phyloP scores from a whole-genome alignment of 2,888 invertebrate species.

The Fragum whitleyi region DNA sequence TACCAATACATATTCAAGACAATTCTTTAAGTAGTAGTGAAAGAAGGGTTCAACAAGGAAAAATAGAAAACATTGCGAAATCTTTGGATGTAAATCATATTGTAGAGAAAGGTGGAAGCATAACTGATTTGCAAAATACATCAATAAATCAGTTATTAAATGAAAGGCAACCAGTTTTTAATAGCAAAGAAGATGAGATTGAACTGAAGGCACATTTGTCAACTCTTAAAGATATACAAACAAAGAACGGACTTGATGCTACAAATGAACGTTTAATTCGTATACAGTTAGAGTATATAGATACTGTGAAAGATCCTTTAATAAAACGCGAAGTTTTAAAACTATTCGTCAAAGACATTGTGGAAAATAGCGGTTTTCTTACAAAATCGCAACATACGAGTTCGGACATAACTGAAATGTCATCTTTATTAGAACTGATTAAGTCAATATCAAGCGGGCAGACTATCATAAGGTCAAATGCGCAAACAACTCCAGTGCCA shows the following conservation, averaged over 20 bases:
- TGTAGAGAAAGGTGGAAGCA: neutral
- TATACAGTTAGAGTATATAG: slow-evolving; percentile 41
- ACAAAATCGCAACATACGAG: neutral
- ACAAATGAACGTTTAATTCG: slow-evolving; percentile 23
- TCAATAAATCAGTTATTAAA: slow-evolving; percentile 25
- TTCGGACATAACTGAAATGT: slow-evolving; percentile 32
- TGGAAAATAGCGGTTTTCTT: slow-evolving; percentile 53
- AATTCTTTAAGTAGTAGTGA: neutral
- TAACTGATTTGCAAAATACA: neutral
- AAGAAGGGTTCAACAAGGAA: neutral
- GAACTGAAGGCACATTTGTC: slow-evolving; percentile 29
- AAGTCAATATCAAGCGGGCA: slow-evolving; percentile 21
- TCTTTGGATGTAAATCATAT: neutral
- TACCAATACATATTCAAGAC: neutral
- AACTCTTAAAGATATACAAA: slow-evolving; percentile 17
- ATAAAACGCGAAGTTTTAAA: slow-evolving; percentile 53
- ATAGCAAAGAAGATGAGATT: slow-evolving; percentile 22
- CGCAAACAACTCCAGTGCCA: neutral
- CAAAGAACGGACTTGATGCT: neutral
- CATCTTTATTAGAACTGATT: slow-evolving; percentile 28
- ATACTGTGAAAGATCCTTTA: slow-evolving; percentile 23
- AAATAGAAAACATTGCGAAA: neutral
- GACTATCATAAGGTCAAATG: no score
- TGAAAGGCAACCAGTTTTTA: slow-evolving; percentile 25
- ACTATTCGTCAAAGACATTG: slow-evolving; percentile 55